A percentile compares a stretch with the other conserved stretches of the same genome.
phyloP scores from a whole-genome alignment of 2,888 invertebrate genomes.

The Andrena bucephala region DNA sequence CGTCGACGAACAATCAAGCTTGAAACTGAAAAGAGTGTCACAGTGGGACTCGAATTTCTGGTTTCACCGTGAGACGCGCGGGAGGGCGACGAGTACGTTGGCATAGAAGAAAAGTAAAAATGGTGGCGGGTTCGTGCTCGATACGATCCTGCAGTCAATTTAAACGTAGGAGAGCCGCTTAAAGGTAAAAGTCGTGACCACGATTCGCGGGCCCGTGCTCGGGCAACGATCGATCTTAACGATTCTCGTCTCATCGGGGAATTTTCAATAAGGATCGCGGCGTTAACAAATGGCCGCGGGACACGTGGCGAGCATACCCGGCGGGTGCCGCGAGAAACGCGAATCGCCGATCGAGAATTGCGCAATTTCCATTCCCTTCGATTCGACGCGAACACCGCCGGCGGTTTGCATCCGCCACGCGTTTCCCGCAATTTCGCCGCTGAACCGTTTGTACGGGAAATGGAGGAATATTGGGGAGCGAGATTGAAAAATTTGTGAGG shows the following conservation, averaged over 20 bases:
- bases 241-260: conserved; percentile 7
- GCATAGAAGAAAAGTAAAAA: not conserved
- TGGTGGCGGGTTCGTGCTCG: not conserved
- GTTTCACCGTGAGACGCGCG: not conserved
- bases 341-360: conserved; percentile 43
- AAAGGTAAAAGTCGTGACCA: conserved; percentile 45
- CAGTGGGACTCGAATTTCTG: not conserved
- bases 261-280: conserved; percentile 37
- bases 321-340: conserved; percentile 28
- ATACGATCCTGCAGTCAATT: conserved; percentile 20
- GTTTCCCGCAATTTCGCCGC: conserved; percentile 30
- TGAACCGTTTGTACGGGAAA: conserved; percentile 17
- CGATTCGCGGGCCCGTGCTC: conserved; percentile 17
- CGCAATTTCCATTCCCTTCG: conserved; percentile 33
- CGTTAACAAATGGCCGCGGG: conserved; percentile 27
- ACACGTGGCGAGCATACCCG: conserved; percentile 3
- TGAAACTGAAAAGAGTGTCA: too few species aligned
- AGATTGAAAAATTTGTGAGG: conserved; percentile 1
- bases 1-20: too few species aligned
- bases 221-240: conserved; percentile 14
- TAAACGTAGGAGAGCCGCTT: conserved; percentile 16
- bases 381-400: conserved; percentile 12
- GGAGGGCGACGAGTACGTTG: not conserved
- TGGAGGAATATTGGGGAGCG: conserved; percentile 1
- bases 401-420: not conserved